Evolutionary conservation across 2,888 invertebrate species (phyloP).

Genomic region (Plebejus melissa): DNA sequence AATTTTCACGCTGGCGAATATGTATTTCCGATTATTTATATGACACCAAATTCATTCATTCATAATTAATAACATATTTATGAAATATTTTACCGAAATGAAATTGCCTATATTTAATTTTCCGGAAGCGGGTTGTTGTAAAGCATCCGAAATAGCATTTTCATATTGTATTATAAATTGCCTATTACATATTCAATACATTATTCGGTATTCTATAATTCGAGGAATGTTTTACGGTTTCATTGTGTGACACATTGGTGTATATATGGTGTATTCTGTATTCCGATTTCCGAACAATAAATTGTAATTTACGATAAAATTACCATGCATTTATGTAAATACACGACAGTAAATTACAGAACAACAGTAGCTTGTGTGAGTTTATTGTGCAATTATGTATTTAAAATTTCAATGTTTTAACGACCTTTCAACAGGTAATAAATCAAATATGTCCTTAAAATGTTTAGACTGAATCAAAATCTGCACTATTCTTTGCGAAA

Average conservation of each 20-base stretch:
- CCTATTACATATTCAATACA: background rate
- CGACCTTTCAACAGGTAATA: background rate
- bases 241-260: background rate
- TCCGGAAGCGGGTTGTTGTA: background rate
- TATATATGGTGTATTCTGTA: background rate
- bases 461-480: background rate
- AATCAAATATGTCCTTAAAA: background rate
- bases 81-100: background rate
- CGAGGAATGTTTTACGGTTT: background rate
- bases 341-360: constrained; percentile 33
- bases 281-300: background rate
- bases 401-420: background rate
- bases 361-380: constrained; percentile 1
- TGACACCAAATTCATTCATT: no score
- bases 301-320: background rate
- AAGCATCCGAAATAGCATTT: background rate
- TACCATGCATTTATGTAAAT: constrained; percentile 11
- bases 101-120: background rate
- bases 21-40: no score
- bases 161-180: background rate
- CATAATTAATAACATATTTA: no score
- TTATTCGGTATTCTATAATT: background rate
- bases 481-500: background rate
- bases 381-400: constrained; percentile 5
- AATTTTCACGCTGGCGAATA: no score